phyloP scores from a whole-genome alignment of 1,140 invertebrate genomes.

The Helicoverpa zea region DNA sequence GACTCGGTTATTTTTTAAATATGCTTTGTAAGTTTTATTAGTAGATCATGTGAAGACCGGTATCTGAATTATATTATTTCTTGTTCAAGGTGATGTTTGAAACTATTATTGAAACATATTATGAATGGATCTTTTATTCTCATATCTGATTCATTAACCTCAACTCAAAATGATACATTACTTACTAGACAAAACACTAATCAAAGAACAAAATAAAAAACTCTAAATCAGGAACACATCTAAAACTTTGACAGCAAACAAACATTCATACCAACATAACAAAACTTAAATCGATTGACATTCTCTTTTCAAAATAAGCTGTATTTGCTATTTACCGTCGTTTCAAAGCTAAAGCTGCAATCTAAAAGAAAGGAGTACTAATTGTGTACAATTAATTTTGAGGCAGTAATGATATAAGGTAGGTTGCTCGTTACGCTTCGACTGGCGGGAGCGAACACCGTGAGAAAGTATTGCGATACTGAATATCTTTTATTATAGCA shows the following conservation, averaged over 20 bases:
- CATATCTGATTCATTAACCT: too few relatives aligned
- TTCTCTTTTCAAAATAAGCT: background rate
- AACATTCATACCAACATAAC: background rate
- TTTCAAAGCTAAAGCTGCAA: slow-evolving; percentile 19
- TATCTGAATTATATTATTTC: slow-evolving; percentile 1
- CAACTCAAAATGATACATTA: too few relatives aligned
- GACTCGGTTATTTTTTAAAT: slow-evolving; percentile 15
- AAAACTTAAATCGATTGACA: background rate
- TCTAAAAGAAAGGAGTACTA: slow-evolving; percentile 30
- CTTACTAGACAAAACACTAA: too few relatives aligned
- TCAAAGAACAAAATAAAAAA: background rate
- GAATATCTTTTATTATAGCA: slow-evolving; percentile 13
- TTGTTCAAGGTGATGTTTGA: background rate
- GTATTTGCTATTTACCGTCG: slow-evolving; percentile 14
- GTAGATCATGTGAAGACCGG: background rate
- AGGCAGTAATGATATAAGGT: slow-evolving; percentile 38
- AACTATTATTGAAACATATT: background rate
- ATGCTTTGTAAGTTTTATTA: slow-evolving; percentile 10
- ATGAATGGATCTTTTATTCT: background rate
- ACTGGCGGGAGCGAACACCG: slow-evolving; percentile 20
- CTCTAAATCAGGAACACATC: background rate
- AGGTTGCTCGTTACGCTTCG: slow-evolving; percentile 39
- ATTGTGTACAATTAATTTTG: slow-evolving; percentile 37
- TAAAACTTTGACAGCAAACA: background rate
- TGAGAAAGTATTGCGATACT: slow-evolving; percentile 35